phyloP scores from a whole-genome alignment of 2,888 invertebrate genomes.

The Dasysyrphus albostriatus region DNA sequence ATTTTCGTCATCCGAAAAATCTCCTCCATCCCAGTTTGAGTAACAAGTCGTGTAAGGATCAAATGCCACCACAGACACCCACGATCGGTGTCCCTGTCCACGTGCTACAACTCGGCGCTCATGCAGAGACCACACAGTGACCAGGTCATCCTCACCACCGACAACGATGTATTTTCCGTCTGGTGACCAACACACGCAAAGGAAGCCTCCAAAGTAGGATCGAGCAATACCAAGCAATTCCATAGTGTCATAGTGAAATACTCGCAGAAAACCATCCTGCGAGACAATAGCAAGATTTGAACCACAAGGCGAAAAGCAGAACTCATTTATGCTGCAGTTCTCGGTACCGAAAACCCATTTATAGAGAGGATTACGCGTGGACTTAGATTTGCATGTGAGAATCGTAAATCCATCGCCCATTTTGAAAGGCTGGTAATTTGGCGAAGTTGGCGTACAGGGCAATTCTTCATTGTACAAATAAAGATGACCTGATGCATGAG shows the following conservation, averaged over 20 bases:
- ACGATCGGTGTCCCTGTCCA: conserved; percentile 98
- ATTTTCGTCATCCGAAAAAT: conserved; percentile 86
- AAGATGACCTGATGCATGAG: conserved; percentile 97
- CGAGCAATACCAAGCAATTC: conserved; percentile 96
- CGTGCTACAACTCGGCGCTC: conserved; percentile 98
- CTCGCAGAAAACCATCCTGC: conserved; percentile 96
- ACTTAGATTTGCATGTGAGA: conserved; percentile 98
- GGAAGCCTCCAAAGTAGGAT: conserved; percentile 98
- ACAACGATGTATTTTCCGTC: conserved; percentile 97
- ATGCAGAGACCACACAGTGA: conserved; percentile 97
- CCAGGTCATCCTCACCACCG: conserved; percentile 99
- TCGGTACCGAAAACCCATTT: conserved; percentile 94
- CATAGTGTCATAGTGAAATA: conserved; percentile 99
- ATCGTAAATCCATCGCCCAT: conserved; percentile 97
- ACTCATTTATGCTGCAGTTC: conserved; percentile 95
- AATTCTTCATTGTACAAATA: conserved; percentile 99
- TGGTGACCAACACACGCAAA: conserved; percentile 99
- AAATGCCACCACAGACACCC: conserved; percentile 98
- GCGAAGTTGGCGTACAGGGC: conserved; percentile 94
- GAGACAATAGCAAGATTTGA: conserved; percentile 96
- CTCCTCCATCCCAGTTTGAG: conserved; percentile 86
- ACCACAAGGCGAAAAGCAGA: conserved; percentile 98
- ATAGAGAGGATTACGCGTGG: conserved; percentile 97
- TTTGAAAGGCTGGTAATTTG: conserved; percentile 97
- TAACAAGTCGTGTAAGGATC: conserved; percentile 93